Percentiles rank a stretch among this genome's conserved stretches.
Evolutionary conservation across 2,888 invertebrate species (phyloP).

Genomic region (Ashinkailepas kermadecensis): DNA sequence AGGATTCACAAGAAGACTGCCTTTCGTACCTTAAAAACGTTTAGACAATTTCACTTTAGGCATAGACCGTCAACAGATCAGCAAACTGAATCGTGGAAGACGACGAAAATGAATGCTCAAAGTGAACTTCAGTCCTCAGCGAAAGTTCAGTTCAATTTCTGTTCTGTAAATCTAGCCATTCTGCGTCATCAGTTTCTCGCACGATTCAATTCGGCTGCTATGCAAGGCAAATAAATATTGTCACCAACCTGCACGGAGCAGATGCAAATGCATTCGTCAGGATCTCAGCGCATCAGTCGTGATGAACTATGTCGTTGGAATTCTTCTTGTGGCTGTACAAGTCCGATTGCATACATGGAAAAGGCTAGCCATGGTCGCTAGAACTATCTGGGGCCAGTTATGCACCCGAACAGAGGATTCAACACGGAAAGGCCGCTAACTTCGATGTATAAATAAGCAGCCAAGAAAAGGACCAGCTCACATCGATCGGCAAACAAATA

Average conservation of each 20-base stretch:
- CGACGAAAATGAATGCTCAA: background rate
- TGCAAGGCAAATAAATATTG: background rate
- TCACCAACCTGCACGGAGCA: background rate
- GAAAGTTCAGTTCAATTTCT: background rate
- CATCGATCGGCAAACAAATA: no score
- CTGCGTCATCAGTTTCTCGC: background rate
- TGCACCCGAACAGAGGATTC: no score
- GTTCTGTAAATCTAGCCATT: background rate
- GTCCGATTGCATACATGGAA: background rate
- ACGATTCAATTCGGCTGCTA: background rate
- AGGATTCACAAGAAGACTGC: no score
- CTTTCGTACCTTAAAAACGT: no score
- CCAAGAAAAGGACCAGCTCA: no score
- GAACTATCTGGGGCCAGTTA: no score
- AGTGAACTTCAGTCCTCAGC: no score
- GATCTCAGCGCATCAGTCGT: background rate
- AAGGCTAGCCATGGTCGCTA: no score
- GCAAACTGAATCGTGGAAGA: background rate
- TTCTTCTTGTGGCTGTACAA: background rate
- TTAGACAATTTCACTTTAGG: no score
- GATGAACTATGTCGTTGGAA: background rate
- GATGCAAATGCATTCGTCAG: background rate
- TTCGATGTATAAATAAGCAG: no score
- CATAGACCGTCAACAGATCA: no score
- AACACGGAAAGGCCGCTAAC: no score